A percentile compares a stretch with the other conserved stretches of the same genome.
phyloP scores from a whole-genome alignment of 2,888 invertebrate genomes.

The Acheta domesticus region DNA sequence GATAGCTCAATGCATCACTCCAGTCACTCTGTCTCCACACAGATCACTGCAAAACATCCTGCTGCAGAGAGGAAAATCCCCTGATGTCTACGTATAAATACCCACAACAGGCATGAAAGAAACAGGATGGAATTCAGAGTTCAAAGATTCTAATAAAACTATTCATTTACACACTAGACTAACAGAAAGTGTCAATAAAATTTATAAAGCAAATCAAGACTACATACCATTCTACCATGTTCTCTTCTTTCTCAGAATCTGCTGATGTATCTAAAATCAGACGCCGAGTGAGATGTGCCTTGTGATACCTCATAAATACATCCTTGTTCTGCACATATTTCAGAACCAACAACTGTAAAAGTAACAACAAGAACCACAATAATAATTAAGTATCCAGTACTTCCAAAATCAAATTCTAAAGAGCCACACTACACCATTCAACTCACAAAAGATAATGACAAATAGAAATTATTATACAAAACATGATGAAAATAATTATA shows the following conservation, averaged over 20 bases:
- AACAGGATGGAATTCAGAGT: too few relatives aligned
- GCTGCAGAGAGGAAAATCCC: too few relatives aligned
- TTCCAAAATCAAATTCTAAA: too few relatives aligned
- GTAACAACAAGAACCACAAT: conserved; percentile 28
- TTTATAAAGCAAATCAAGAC: background rate
- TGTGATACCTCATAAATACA: conserved; percentile 99
- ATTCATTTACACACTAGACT: too few relatives aligned
- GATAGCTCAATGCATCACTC: too few relatives aligned
- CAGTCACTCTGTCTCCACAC: too few relatives aligned
- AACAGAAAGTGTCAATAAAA: too few relatives aligned
- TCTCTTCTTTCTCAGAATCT: conserved; percentile 98
- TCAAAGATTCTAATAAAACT: too few relatives aligned
- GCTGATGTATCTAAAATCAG: conserved; percentile 97
- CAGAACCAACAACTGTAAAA: conserved; percentile 72
- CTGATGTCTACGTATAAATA: too few relatives aligned
- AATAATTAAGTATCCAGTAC: conserved; percentile 3
- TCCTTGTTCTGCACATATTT: conserved; percentile 99
- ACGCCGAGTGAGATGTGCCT: conserved; percentile 92
- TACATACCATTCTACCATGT: conserved; percentile 94
- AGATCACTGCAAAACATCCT: too few relatives aligned
- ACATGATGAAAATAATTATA: conserved; percentile 22
- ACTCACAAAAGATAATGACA: conserved; percentile 28
- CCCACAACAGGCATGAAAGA: too few relatives aligned
- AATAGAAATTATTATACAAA: conserved; percentile 30
- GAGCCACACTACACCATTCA: too few relatives aligned